phyloP scores from a whole-genome alignment of 2,888 invertebrate genomes.

The Chirona hameri region DNA sequence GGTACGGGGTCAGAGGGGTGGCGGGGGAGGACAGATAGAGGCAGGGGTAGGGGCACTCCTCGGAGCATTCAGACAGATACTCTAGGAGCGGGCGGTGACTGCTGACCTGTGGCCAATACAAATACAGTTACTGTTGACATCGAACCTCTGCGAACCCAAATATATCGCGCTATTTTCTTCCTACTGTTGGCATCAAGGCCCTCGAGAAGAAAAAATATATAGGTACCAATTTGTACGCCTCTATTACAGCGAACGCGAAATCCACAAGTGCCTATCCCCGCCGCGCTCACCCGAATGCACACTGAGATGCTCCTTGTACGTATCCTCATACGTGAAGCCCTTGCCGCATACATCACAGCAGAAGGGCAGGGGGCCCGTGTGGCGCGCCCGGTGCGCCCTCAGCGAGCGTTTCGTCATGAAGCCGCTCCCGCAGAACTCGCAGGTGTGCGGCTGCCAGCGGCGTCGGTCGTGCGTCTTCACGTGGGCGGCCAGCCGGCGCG shows the following conservation, averaged over 20 bases:
- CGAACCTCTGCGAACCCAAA: no score
- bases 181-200: no score
- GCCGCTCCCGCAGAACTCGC: conserved; percentile 38
- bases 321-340: conserved; percentile 37
- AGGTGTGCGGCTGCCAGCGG: conserved; percentile 39
- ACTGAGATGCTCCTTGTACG: conserved; percentile 38
- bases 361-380: conserved; percentile 37
- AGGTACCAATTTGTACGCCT: no score
- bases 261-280: conserved; percentile 31
- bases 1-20: conserved; percentile 34
- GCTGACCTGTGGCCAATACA: no score
- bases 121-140: no score
- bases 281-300: conserved; percentile 38
- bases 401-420: conserved; percentile 39
- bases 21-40: no score
- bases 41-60: no score
- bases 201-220: no score
- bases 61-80: no score
- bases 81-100: no score
- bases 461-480: conserved; percentile 37
- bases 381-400: conserved; percentile 36
- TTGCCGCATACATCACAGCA: conserved; percentile 38
- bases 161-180: no score
- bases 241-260: no score
- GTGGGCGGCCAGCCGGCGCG: conserved; percentile 39